Evolutionary conservation across 2,113 vertebrate genomes (phyloP).

Genomic region (Cinclus mexicanus): DNA sequence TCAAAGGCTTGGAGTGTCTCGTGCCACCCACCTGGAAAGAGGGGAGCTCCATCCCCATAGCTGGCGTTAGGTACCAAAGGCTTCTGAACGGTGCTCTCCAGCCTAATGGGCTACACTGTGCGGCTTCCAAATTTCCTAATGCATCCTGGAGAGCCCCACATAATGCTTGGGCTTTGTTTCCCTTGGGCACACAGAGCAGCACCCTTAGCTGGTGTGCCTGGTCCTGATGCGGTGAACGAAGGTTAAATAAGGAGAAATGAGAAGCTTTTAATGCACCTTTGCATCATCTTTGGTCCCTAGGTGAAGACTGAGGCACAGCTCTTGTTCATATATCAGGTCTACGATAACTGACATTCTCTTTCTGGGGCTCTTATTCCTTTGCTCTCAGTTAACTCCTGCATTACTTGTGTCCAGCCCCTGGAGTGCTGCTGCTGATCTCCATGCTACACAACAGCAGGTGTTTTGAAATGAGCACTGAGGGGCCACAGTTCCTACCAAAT

Average conservation of each 20-base stretch:
- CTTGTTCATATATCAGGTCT: background rate
- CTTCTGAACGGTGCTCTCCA: background rate
- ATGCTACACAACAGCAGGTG: background rate
- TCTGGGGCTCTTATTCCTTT: background rate
- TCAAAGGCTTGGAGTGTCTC: background rate
- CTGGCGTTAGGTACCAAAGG: background rate
- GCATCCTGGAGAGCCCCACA: fast-evolving
- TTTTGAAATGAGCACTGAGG: background rate
- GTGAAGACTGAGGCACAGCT: background rate
- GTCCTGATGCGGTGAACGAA: background rate
- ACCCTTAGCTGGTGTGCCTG: background rate
- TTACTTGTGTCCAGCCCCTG: background rate
- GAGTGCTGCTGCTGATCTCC: background rate
- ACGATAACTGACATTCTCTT: background rate
- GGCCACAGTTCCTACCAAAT: background rate
- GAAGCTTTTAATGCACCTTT: background rate
- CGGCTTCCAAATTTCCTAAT: background rate
- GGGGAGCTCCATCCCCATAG: background rate
- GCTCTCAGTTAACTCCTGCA: background rate
- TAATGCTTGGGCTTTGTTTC: background rate
- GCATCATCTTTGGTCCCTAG: background rate
- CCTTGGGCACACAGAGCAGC: background rate
- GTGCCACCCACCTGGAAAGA: background rate
- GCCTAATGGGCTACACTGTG: fast-evolving
- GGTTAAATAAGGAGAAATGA: background rate